Evolutionary conservation across 2,888 invertebrate genomes (phyloP), one percentile per base, ranked within the genome.

Genomic region (Xylota sylvarum): DNA sequence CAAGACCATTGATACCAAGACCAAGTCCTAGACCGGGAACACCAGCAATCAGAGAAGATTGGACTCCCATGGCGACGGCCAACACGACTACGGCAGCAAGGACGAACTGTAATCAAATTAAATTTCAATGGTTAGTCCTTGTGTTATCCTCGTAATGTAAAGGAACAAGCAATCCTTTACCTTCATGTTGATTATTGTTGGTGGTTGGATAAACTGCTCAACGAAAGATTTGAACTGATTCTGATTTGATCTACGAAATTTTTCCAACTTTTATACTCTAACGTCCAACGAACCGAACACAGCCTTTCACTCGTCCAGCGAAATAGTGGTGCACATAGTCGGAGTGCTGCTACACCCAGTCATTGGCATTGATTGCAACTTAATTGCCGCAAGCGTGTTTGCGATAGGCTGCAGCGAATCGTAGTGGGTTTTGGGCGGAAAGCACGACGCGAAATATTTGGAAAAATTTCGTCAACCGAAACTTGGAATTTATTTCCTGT

Each of bases 11-110:
- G n/a, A 60, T 5, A 10, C 19, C 62, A 30, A 30, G 23, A 32
- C 35, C 17, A 37, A 85, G 43, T 58, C 37, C 19, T 5, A 85
- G 43, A 67, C 83, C 83, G 23, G 85, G 85, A 50, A 58, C 30
- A 5, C 82, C 86, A 50, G 90, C 91, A 81, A 91, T 89, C 85
- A 92, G 86, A 5, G 92, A 92, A 12, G 92, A 90, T 89, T 92
- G 91, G 43, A 90, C 91, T 80, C 90, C 90, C 89, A 91, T 88
- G 89, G 91, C 90, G 27, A 92, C 89, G 82, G 92, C 93, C 90
- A 92, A 90, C 87, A 90, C 89, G 88, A 92, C 88, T 88, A 89
- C 88, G 83, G 88, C 90, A 82, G 90, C 89, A 83, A 88, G 74
- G 81, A 89, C 89, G 90, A 90, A 92, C 91, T 92, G 74, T 19